Evolutionary conservation across 2,113 vertebrate species (phyloP), one percentile per base, ranked within the genome.

Genomic region (Acanthisitta chloris): DNA sequence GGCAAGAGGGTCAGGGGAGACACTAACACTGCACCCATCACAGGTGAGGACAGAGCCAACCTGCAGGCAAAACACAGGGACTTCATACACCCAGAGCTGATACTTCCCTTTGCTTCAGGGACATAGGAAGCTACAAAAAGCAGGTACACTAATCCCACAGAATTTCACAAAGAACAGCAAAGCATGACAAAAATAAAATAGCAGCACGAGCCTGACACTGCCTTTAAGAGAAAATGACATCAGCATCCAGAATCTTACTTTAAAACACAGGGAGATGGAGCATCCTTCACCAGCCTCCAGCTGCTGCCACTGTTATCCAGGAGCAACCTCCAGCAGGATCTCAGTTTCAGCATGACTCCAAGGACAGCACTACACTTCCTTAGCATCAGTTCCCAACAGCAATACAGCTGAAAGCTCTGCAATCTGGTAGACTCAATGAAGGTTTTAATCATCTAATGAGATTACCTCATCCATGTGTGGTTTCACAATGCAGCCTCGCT

Each of bases 401-500:
- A 94, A 33, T 25, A 57, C 52, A 58, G 91, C 90, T 88, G 95
- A 97, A 96, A 97, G 97, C 92, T 54, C 94, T 92, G 73, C 86
- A 95, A 59, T 90, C 95, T 87, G 36, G 81, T 91, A 83, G 90
- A 85, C 81, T 93, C 61, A 76, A 62, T 46, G 88, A 95, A 92
- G 79, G 54, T 95, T 97, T 97, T 96, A 95, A 97, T 97, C 97
- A 96, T 84, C 97, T 97, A 97, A 97, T 94, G 92, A 96, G 97
- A 98, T 97, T 97, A 98, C 96, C 94, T 97, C 91, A 98, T 97
- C 95, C 40, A 7, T 74, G 85, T 85, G 95, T 33, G 72, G 94
- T 97, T 97, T 96, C 94, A 81, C 92, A 51, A 70, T 66, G 88
- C 73, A 95, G 92, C 88, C 95, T 94, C 94, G 62, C 85, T 5